Evolutionary conservation across 1,140 invertebrate genomes (phyloP).

Genomic region (Drosophila carrolli): DNA sequence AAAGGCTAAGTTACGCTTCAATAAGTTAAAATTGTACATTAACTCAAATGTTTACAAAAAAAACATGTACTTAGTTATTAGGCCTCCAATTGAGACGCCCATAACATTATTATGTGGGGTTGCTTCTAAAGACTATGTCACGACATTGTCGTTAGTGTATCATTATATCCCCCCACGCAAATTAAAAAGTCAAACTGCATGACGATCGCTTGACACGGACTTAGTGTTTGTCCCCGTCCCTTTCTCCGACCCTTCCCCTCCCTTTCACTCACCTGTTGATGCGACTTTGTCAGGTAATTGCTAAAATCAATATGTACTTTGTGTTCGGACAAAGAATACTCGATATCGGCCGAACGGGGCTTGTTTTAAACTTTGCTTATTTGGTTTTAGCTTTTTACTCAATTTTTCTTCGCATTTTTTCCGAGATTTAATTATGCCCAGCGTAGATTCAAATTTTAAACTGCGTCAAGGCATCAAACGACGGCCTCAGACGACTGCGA

Average conservation of each 20-base stretch:
- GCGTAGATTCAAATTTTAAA: conserved; percentile 38
- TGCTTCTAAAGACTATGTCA: conserved; percentile 34
- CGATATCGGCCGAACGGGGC: conserved; percentile 30
- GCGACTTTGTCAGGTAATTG: conserved; percentile 41
- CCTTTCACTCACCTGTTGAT: conserved; percentile 32
- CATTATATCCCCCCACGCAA: conserved; percentile 17
- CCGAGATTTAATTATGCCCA: conserved; percentile 29
- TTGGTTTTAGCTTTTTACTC: conserved; percentile 24
- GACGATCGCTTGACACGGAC: conserved; percentile 34
- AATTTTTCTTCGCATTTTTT: conserved; percentile 31
- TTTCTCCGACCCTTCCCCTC: background rate
- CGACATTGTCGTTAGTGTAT: conserved; percentile 29
- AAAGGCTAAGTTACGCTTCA: conserved; percentile 18
- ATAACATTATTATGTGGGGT: conserved; percentile 25
- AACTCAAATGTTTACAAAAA: background rate
- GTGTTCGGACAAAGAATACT: conserved; percentile 14
- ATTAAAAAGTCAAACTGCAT: conserved; percentile 35
- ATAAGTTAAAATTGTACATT: background rate
- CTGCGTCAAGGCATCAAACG: conserved; percentile 41
- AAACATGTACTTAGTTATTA: background rate
- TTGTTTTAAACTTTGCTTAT: conserved; percentile 42
- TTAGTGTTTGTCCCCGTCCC: background rate
- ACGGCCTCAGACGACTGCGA: conserved; percentile 11
- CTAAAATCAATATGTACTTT: conserved; percentile 47
- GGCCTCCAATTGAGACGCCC: conserved; percentile 10